Base-by-base conservation (phyloP, 2,113 vertebrate genomes). In the Tretioscincus oriximinensis region DNA sequence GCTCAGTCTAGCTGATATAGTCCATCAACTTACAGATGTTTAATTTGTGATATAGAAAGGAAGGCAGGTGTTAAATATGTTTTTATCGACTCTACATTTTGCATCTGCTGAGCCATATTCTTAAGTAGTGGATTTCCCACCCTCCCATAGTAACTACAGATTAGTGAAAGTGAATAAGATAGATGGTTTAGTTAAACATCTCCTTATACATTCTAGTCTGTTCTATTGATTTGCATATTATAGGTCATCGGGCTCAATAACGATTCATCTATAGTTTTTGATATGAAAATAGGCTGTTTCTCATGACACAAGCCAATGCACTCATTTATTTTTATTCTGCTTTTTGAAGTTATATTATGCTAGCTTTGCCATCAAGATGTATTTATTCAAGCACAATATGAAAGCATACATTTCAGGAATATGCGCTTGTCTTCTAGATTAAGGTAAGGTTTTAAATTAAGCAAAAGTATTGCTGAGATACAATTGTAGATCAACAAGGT, bases 361-460 rank as follows among this genome's bases (percentile, higher is more conserved):
- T 84, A 79, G 58, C 51, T 82, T 26, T 88, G 77, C 83, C 66
- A 78, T 77, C 69, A 76, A 85, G 84, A 88, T 83, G 84, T 70
- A 89, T 86, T 92, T 90, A 84, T 84, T 90, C 75, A 91, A 90
- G 81, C 71, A 84, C 73, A 78, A 82, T 89, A 85, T 91, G 86
- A 92, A 94, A 90, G 65, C 49, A 73, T 64, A 74, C 83, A 65
- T 84, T 84, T 86, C 74, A 88, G 78, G 81, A 87, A 90, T 82
- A 86, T 47, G 20, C 16, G 67, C 72, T 86, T 69, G 83, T 72
- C 72, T 87, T 73, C 5, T 12, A 68, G 51, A 83, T 9, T 66
- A 87, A 90, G 61, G 51, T 64, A 70, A 61, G 4, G 77, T 87
- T 75, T 86, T 81, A 86, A 88, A 85, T 73, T 73, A 84, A 85